Evolutionary conservation across 1,140 invertebrate genomes (phyloP), one percentile per base, ranked within the genome.

Genomic region (Drosophila elegans): DNA sequence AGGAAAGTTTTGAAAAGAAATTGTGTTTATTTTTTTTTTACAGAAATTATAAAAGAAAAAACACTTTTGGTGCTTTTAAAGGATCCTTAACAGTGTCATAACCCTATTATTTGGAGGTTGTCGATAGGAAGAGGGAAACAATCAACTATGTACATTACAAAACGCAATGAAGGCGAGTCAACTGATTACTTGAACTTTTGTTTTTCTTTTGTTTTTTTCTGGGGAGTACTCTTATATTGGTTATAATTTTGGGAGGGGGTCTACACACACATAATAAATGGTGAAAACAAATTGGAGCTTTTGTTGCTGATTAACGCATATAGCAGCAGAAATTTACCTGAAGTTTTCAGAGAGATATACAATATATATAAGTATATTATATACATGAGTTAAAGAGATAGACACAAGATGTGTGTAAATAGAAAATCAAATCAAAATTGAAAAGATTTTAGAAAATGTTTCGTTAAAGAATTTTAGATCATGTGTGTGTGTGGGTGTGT

Each of bases 291-390:
- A 67, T 71, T 48, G 64, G 44, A 49, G 71, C 61, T 60, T 54
- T 60, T 54, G 49, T 84, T 81, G 59, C 78, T 66, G 69, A 74
- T 81, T 71, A 81, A 61, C 64, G 63, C 67, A 66, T 86, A 78
- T 53, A 71, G 52, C 64, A 72, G 80, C 78, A 57, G 61, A 67
- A 88, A 86, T 88, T 86, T 86, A 86, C 82, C 82, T 86, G 82
- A 73, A 76, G 74, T 68, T 68, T 83, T 74, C 42, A 57, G 51
- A 71, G 48, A 54, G 13, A 38, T 69, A 57, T 41, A 56, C 27
- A 55, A 46, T 42, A 71, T 42, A 72, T 75, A 63, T 45, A 64
- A 51, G 57, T 66, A 63, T 57, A 42, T 53, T 60, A 69, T 55
- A 55, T 29, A 71, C 27, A 44, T 16, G n/a, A 44, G 11, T 56